A percentile compares a stretch with the other conserved stretches of the same genome.
These are phyloP conservation scores for Neodiprion fabricii DNA, from an alignment of 1,140 invertebrate genomes.

Conservation along the genomic window DNA sequence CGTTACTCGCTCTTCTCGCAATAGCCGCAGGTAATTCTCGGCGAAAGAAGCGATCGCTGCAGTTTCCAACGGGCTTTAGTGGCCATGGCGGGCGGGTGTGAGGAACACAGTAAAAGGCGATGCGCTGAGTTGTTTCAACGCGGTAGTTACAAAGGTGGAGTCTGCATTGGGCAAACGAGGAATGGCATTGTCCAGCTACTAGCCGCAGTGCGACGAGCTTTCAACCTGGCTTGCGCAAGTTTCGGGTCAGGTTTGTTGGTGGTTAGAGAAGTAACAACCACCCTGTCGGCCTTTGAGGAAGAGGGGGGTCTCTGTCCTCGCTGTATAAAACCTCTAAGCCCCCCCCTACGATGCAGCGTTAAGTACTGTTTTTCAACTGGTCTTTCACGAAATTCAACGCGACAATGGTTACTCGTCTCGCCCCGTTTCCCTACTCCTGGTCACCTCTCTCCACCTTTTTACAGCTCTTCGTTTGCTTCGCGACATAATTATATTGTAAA, in stretches of 20 bases:
- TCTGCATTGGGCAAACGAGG: slow-evolving; percentile 15
- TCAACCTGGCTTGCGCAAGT: slow-evolving; percentile 35
- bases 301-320: slow-evolving; percentile 28
- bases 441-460: no score
- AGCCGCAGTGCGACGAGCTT: slow-evolving; percentile 51
- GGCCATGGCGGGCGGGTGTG: slow-evolving; percentile 21
- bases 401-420: no score
- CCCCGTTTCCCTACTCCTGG: no score
- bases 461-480: no score
- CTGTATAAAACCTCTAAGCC: background rate
- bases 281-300: background rate
- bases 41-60: background rate
- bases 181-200: slow-evolving; percentile 43
- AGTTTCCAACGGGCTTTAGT: slow-evolving; percentile 10
- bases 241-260: slow-evolving; percentile 35
- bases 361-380: background rate
- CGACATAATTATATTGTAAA: no score
- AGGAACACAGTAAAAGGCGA: slow-evolving; percentile 26
- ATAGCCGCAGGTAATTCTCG: no score
- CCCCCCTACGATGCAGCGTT: background rate
- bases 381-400: background rate
- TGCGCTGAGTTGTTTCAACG: slow-evolving; percentile 38
- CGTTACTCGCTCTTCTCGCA: no score
- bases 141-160: slow-evolving; percentile 36
- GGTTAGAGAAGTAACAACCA: slow-evolving; percentile 47